Base-by-base conservation (phyloP, 2,888 invertebrate species). In the Drosophila nigricruria region DNA sequence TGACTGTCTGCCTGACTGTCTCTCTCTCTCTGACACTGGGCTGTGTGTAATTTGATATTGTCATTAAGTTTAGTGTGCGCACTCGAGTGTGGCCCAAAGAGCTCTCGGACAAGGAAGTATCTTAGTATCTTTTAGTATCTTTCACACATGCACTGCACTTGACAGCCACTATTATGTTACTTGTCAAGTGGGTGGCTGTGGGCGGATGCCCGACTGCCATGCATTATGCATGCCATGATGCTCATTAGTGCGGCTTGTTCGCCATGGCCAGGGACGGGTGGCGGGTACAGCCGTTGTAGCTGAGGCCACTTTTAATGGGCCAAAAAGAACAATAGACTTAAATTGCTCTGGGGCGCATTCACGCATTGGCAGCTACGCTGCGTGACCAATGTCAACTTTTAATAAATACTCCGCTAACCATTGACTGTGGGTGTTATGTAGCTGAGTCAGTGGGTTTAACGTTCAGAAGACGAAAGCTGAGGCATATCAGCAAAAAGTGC, bases 91-190 rank as follows among this genome's bases (percentile, higher is more conserved):
- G 86, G 82, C 61, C 69, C 56, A 43, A 40, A 63, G 65, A 57
- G 72, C 69, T 62, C 78, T 87, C 71, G 85, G 78, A 84, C 78
- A 80, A 84, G 84, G 84, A 84, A 84, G 84, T 84, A 87, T 76
- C 79, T 64, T 70, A 59, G 79, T 56, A 61, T 66, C 61, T 64
- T 50, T 68, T 47, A 47, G 72, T 77, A 84, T 81, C 86, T 86
- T 45, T 64, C 62, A 72, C 75, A 86, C 80, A 82, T 86, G 83
- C 77, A 59, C 82, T 86, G 89, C 86, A 86, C 86, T 86, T 86
- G 86, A 88, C 89, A 80, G 79, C 74, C 67, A 71, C 89, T 88
- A 86, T 89, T 89, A 88, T 88, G 76, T 86, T 86, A 73, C 84
- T 59, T 59, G 25, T 59, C 54, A 57, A 57, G 65, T 80, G 68